Conservation (phyloP, 2,888 invertebrate species). For the Nomada hirtipes region DNA sequence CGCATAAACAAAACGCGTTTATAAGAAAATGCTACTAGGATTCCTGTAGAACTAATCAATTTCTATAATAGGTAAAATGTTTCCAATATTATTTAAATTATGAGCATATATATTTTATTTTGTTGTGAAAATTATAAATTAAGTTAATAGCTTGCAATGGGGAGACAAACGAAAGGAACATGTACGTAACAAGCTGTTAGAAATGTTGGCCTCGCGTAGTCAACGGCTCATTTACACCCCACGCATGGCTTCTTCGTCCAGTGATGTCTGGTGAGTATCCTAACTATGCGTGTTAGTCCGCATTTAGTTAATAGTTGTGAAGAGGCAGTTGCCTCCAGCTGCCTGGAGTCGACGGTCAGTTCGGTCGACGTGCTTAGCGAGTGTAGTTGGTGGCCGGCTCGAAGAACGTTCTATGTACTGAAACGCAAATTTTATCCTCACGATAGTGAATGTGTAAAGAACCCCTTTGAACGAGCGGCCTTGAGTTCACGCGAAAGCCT, state of each 20-base stretch:
- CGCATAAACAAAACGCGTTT: neutral
- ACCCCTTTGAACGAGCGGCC: constrained; percentile 52
- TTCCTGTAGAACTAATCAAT: neutral
- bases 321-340: constrained; percentile 49
- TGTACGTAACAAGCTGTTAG: constrained; percentile 1
- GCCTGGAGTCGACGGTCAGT: constrained; percentile 49
- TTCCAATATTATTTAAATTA: neutral
- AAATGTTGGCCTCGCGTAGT: neutral
- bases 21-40: neutral
- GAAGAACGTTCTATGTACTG: constrained; percentile 7
- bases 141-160: constrained; percentile 1
- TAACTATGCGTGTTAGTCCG: constrained; percentile 46
- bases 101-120: neutral
- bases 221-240: constrained; percentile 64
- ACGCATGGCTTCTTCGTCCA: constrained; percentile 67
- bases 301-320: constrained; percentile 51
- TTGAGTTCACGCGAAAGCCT: constrained; percentile 54
- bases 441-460: constrained; percentile 47
- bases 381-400: constrained; percentile 39
- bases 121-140: neutral
- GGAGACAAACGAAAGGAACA: neutral
- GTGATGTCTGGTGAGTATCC: constrained; percentile 15
- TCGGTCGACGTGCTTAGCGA: constrained; percentile 41
- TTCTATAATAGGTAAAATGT: neutral
- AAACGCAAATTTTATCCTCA: constrained; percentile 38